Evolutionary conservation across 92 coral and sea anemone genomes (phyloP), one percentile per base, ranked within the genome.

Genomic region (Porites divaricata): DNA sequence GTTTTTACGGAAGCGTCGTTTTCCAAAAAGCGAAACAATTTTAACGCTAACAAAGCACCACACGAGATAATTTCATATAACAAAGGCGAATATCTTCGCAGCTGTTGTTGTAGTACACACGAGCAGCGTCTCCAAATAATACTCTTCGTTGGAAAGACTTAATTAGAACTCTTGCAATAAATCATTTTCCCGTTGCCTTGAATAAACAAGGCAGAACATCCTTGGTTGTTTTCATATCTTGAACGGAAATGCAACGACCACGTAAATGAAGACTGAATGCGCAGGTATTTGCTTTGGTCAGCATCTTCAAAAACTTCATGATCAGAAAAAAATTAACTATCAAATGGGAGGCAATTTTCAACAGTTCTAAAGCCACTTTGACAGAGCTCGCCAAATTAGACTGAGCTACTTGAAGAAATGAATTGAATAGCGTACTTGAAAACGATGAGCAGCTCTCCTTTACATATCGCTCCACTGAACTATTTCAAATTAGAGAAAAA

Each of bases 161-260:
- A 82, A 82, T 82, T 82, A 82, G 86, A 82, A 82, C 63, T 72
- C 79, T 82, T 48, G 79, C 86, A 82, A 82, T 82, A 82, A 82
- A 82, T 72, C 72, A 21, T 61, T 22, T 73, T 20, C 50, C 49
- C 78, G 70, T 70, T 82, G 50, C 41, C 59, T 70, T 73, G 86
- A 72, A 61, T 82, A 73, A 82, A 82, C 86, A 72, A 58, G 71
- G 28, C 24, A 28, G 53, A 63, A 56, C 41, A 56, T 69, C 23
- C 64, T 26, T 28, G 65, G 41, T 56, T 20, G 76, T 72, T 70
- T 71, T 81, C 63, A 63, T 41, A 25, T 20, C 86, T 24, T 6
- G 45, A 21, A 59, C 78, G 35, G 64, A 72, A 72, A 72, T 71
- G 61, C 11, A 20, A 58, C n/a, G 17, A 11, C 25, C 20, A 52